Conservation (phyloP, 2,888 invertebrate species). For the Protonemura montana region DNA sequence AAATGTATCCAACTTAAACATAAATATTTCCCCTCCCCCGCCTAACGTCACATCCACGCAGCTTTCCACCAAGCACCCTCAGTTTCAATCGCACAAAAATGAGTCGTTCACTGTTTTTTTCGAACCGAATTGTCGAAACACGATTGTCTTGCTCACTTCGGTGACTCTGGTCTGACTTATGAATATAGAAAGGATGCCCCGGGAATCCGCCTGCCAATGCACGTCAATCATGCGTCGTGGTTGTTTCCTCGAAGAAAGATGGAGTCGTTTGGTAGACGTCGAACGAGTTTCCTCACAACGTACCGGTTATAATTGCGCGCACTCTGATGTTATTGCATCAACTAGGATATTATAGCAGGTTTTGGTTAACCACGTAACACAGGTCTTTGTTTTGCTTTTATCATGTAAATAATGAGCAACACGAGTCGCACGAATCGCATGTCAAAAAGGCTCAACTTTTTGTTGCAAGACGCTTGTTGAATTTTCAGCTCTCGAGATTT, state of each 20-base stretch:
- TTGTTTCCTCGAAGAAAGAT: no score
- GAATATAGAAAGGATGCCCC: neutral
- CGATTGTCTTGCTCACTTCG: neutral
- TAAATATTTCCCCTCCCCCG: neutral
- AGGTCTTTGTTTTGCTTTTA: neutral
- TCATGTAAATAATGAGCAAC: neutral
- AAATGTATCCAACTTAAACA: conserved; percentile 25
- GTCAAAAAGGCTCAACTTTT: neutral
- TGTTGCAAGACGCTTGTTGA: neutral
- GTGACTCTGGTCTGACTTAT: neutral
- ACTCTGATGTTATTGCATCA: neutral
- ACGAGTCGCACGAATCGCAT: neutral
- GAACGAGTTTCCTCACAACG: neutral
- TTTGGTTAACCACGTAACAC: neutral
- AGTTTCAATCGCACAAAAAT: neutral
- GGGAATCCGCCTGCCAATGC: neutral
- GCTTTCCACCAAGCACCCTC: neutral
- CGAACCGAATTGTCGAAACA: neutral
- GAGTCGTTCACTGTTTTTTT: neutral
- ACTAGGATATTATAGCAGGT: neutral
- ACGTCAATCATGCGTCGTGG: neutral
- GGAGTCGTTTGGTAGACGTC: neutral
- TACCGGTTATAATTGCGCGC: neutral
- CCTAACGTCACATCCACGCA: neutral
- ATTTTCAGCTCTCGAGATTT: neutral